Evolutionary conservation across 92 coral and sea anemone genomes (phyloP).

Genomic region (Epizoanthus illoricatus): DNA sequence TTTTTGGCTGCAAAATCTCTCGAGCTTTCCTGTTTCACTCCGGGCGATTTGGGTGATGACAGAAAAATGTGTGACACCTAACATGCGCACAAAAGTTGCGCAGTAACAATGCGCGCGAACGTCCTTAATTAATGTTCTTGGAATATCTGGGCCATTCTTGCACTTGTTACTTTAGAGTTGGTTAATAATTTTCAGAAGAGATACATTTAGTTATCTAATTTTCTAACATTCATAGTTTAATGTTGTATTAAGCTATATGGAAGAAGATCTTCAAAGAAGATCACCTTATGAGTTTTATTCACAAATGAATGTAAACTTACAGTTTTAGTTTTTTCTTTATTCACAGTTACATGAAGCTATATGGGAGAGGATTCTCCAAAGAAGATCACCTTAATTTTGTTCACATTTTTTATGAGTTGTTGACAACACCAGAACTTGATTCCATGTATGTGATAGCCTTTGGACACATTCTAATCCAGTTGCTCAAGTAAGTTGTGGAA

Average conservation of each 20-base stretch:
- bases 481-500: conserved; percentile 78
- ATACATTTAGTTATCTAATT: no score
- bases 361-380: conserved; percentile 95
- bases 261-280: background rate
- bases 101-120: no score
- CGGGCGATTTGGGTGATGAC: no score
- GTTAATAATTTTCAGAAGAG: no score
- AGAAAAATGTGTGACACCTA: no score
- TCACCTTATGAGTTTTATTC: background rate
- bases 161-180: no score
- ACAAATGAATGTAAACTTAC: background rate
- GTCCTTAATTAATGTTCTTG: no score
- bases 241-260: background rate
- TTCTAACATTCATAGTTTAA: no score
- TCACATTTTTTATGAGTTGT: conserved; percentile 77
- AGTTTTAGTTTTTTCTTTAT: background rate
- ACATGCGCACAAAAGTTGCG: no score
- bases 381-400: conserved; percentile 88
- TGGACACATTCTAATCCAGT: conserved; percentile 75
- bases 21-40: no score
- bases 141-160: no score
- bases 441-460: conserved; percentile 86
- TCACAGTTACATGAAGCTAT: conserved; percentile 79
- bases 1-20: no score
- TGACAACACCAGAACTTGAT: conserved; percentile 81